These are phyloP conservation scores for Meta bourneti DNA, from an alignment of 2,888 invertebrate species.

Conservation along the genomic window DNA sequence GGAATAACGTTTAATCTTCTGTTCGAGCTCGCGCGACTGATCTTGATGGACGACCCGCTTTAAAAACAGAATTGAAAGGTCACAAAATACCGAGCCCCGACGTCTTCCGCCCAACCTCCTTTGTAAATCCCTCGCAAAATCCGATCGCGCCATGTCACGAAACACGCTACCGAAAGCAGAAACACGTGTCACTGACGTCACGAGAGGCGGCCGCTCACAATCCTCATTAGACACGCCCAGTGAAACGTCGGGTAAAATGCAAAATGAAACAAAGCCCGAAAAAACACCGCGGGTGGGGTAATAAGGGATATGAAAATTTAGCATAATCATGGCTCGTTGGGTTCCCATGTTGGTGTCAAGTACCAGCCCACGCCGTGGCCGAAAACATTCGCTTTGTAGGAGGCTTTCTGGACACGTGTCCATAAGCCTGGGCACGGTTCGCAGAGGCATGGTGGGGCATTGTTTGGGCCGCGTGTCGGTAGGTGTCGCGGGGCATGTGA, in stretches of 20 bases:
- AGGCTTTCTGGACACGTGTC: slow-evolving; percentile 14
- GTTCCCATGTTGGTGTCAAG: slow-evolving; percentile 75
- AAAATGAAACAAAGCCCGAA: slow-evolving; percentile 6
- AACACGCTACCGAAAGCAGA: background rate
- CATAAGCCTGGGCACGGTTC: slow-evolving; percentile 55
- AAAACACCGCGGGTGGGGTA: slow-evolving; percentile 10
- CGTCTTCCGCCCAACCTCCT: background rate
- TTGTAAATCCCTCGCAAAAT: background rate
- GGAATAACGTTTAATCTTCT: too few species aligned
- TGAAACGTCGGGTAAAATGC: background rate
- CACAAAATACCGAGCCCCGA: too few species aligned
- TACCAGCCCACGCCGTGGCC: slow-evolving; percentile 30
- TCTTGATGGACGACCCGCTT: too few species aligned
- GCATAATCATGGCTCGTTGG: slow-evolving; percentile 62
- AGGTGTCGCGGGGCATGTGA: slow-evolving; percentile 61
- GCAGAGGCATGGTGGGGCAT: slow-evolving; percentile 4
- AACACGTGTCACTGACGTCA: slow-evolving; percentile 25
- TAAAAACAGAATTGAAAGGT: too few species aligned
- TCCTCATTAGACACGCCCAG: slow-evolving; percentile 50
- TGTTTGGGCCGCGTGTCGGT: slow-evolving; percentile 69
- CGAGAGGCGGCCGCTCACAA: slow-evolving; percentile 43
- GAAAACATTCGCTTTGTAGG: slow-evolving; percentile 64
- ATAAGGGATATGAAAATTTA: slow-evolving; percentile 33
- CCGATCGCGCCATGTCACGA: background rate
- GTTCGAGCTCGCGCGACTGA: too few species aligned